Percentiles rank a stretch among this genome's conserved stretches.
Evolutionary conservation across 2,888 invertebrate species (phyloP).

Genomic region (Tetanocera ferruginea): DNA sequence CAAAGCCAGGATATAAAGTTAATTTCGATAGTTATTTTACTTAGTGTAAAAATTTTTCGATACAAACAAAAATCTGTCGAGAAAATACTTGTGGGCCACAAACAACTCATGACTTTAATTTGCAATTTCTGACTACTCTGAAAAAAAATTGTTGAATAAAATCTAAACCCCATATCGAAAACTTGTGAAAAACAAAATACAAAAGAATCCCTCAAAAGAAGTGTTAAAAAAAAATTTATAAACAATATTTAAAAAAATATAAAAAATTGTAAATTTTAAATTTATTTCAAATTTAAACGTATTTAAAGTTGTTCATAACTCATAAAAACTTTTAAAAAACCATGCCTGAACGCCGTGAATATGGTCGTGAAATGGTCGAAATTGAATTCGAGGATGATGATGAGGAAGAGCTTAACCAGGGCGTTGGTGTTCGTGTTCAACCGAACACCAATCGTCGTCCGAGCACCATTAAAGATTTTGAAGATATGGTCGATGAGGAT

Average conservation of each 20-base stretch:
- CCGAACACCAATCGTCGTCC: constrained; percentile 52
- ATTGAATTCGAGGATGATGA: constrained; percentile 66
- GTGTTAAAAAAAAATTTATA: neutral
- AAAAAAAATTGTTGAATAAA: no score
- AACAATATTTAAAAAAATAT: constrained; percentile 18
- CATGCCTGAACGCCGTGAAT: constrained; percentile 61
- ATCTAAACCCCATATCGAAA: no score
- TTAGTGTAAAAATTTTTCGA: neutral
- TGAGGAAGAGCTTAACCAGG: constrained; percentile 62
- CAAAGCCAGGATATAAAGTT: neutral
- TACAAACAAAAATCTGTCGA: neutral
- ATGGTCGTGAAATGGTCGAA: constrained; percentile 58
- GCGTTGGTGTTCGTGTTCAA: constrained; percentile 58
- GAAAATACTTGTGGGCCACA: neutral
- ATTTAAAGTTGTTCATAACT: constrained; percentile 9
- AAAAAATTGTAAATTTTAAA: neutral
- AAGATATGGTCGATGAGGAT: constrained; percentile 53
- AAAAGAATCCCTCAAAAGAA: neutral
- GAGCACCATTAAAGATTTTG: constrained; percentile 51
- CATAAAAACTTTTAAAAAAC: constrained; percentile 3
- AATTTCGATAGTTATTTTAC: neutral
- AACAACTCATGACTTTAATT: neutral
- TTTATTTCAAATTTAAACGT: neutral
- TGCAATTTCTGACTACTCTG: neutral
- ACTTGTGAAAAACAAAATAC: no score